Percentiles rank a stretch among this genome's conserved stretches.
phyloP scores from a whole-genome alignment of 2,797 vertebrate species.

The Spinibarbus caldwelli region DNA sequence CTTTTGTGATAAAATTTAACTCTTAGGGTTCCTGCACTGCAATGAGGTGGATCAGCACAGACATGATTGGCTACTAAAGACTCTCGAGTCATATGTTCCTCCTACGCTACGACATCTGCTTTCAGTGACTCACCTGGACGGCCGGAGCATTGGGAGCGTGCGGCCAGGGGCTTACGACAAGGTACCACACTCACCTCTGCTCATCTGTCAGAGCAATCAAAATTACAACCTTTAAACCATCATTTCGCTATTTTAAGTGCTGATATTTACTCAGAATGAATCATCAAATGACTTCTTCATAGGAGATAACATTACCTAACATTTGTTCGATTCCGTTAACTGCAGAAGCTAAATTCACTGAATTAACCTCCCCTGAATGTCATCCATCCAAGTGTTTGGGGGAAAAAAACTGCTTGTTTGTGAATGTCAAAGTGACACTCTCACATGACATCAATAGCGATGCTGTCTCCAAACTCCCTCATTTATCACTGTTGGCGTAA shows the following conservation, averaged over 20 bases:
- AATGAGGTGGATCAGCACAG: slow-evolving; percentile 88
- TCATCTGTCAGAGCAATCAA: background rate
- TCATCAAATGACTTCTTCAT: background rate
- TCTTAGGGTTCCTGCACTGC: slow-evolving; percentile 85
- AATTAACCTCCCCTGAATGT: slow-evolving; percentile 9
- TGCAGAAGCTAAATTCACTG: background rate
- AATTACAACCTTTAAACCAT: background rate
- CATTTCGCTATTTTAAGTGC: slow-evolving; percentile 8
- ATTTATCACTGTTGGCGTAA: slow-evolving; percentile 29
- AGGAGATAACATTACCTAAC: slow-evolving; percentile 2
- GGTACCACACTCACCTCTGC: slow-evolving; percentile 63
- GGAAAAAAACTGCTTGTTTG: background rate
- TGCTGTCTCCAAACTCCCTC: background rate
- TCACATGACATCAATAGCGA: background rate
- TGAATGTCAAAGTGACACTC: slow-evolving; percentile 16
- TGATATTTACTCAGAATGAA: slow-evolving; percentile 11
- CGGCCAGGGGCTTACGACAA: slow-evolving; percentile 75
- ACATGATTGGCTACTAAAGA: slow-evolving; percentile 84
- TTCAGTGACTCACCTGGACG: slow-evolving; percentile 83
- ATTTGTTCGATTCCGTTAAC: background rate
- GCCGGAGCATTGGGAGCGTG: slow-evolving; percentile 79
- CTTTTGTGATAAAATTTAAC: background rate
- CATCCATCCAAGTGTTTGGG: background rate
- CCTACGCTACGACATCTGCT: slow-evolving; percentile 73
- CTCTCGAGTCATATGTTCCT: slow-evolving; percentile 93